Base-by-base conservation (phyloP, 2,888 invertebrate genomes). In the Diaprepes abbreviatus region DNA sequence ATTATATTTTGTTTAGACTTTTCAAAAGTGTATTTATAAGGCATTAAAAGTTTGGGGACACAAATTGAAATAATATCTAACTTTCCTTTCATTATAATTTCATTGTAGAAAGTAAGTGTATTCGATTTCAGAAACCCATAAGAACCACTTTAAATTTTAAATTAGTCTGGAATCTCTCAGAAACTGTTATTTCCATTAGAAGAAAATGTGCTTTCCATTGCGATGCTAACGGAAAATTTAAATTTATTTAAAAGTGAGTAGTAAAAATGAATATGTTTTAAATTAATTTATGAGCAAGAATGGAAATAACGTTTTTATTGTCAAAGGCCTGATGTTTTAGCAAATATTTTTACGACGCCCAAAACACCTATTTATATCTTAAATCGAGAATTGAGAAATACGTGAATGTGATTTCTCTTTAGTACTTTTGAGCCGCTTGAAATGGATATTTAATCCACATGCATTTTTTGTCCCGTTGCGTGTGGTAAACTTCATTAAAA, bases 1-100 rank as follows among this genome's bases (percentile, higher is more conserved):
- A 40, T 40, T 40, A 1, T 19, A 40, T 40, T 40, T 40, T 40
- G 40, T 38, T 38, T 24, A 24, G 24, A 24, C 24, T 24, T 24
- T 38, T 38, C 6, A 14, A 38, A 38, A 38, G 16, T 38, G 12
- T 38, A 38, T 16, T 14, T 16, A 38, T 38, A 43, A 3, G 19
- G 19, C 10, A 43, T 43, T 43, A 45, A 45, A 45, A 45, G 21
- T 21, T 45, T 24, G 2, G 1, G 6, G 45, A 45, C 9, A 24
- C 21, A 21, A 45, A 45, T 45, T 21, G 45, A 45, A 45, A 45
- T 24, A 45, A 45, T 45, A 45, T 45, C 24, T 12, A 21, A 45
- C 45, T 45, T 21, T 45, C 12, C 24, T 3, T 45, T n/a, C 24
- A 9, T 45, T 12, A 5, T 24, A n/a, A 45, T 45, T 45, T 45